Evolutionary conservation across 2,797 vertebrate species (phyloP).

Genomic region (Eurystomus glaucurus): DNA sequence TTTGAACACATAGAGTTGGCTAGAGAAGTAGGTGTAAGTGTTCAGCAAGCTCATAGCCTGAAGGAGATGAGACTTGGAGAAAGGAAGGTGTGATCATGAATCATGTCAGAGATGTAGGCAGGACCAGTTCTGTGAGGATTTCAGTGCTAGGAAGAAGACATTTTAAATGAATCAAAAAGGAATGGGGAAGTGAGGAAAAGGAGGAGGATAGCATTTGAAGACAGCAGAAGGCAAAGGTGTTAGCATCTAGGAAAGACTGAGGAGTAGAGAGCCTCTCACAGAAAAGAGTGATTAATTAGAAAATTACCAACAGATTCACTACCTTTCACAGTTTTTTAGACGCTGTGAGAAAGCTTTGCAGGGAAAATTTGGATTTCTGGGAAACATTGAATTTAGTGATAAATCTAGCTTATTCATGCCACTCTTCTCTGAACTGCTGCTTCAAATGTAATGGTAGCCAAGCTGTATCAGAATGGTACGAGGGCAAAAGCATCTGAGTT

Average conservation of each 20-base stretch:
- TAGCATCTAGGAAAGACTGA: background rate
- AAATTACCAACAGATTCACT: background rate
- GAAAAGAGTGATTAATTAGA: background rate
- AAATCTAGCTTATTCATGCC: background rate
- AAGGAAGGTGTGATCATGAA: constrained; percentile 58
- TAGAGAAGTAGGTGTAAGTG: constrained; percentile 50
- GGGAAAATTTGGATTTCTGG: background rate
- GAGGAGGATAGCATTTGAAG: background rate
- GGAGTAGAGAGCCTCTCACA: background rate
- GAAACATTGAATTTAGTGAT: background rate
- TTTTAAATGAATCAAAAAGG: background rate
- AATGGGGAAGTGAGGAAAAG: background rate
- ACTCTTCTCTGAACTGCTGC: background rate
- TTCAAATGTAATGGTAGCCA: background rate
- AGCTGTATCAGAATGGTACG: background rate
- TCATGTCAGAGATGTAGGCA: constrained; percentile 60
- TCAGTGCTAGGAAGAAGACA: background rate
- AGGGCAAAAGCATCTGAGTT: background rate
- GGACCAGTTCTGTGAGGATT: background rate
- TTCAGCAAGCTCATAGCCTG: constrained; percentile 22
- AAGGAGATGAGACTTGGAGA: background rate
- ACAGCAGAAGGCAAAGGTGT: background rate
- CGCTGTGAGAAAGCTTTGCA: background rate
- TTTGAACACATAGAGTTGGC: background rate
- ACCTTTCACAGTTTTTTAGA: background rate